Percentiles rank a stretch among this genome's conserved stretches.
These are phyloP conservation scores for Arenaria interpres DNA, from an alignment of 2,113 vertebrate species.

Conservation along the genomic window DNA sequence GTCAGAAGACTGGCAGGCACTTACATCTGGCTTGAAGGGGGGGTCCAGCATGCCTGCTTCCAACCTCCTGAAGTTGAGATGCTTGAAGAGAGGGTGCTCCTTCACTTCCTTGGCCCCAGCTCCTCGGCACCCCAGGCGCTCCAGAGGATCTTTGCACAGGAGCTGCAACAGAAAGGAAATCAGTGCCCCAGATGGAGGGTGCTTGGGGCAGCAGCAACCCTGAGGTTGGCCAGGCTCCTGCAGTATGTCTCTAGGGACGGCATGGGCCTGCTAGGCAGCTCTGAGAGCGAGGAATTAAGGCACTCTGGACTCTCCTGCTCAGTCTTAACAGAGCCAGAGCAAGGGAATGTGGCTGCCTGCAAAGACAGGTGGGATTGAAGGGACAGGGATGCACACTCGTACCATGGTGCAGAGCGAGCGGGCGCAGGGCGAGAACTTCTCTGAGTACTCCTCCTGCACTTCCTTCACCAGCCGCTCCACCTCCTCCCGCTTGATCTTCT, in stretches of 20 bases:
- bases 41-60: slow-evolving; percentile 93
- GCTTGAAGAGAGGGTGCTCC: slow-evolving; percentile 88
- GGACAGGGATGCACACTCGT: background rate
- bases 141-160: slow-evolving; percentile 88
- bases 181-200: background rate
- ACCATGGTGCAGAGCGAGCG: slow-evolving; percentile 90
- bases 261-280: background rate
- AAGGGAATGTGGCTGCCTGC: background rate
- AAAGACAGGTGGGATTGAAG: background rate
- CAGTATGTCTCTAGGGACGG: background rate
- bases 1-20: slow-evolving; percentile 6
- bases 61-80: slow-evolving; percentile 94
- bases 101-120: slow-evolving; percentile 89
- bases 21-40: slow-evolving; percentile 94
- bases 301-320: background rate
- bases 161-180: slow-evolving; percentile 77
- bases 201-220: background rate
- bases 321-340: background rate
- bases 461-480: slow-evolving; percentile 93
- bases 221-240: background rate
- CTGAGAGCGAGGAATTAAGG: background rate
- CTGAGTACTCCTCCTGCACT: slow-evolving; percentile 89
- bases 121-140: slow-evolving; percentile 87
- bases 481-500: slow-evolving; percentile 96
- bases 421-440: slow-evolving; percentile 87